Percentiles rank a stretch among this genome's conserved stretches.
Conservation (phyloP, 37 sponge, comb jelly and placozoan species). For the Mnemiopsis leidyi region DNA sequence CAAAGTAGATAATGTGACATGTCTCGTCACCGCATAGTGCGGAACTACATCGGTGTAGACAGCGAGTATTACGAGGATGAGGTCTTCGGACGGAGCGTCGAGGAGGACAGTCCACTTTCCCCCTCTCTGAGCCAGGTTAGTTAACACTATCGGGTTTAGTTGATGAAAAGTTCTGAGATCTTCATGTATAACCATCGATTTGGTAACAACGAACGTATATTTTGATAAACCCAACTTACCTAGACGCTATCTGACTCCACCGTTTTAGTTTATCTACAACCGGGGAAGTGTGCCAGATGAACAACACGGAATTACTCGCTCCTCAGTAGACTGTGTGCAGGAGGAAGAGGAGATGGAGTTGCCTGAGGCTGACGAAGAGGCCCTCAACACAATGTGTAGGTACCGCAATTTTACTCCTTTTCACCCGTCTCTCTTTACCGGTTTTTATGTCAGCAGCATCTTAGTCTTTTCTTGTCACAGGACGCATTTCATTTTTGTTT, state of each 20-base stretch:
- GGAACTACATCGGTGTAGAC: constrained; percentile 50
- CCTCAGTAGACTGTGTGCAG: constrained; percentile 43
- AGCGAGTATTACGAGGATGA: constrained; percentile 65
- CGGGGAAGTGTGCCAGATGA: neutral
- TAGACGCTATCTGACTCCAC: too few relatives aligned
- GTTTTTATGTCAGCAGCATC: too few relatives aligned
- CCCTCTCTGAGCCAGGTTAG: constrained; percentile 50
- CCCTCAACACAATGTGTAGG: constrained; percentile 33
- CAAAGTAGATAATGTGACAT: neutral
- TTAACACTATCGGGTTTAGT: too few relatives aligned
- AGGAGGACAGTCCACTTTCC: constrained; percentile 46
- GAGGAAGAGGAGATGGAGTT: constrained; percentile 40
- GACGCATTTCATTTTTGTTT: too few relatives aligned
- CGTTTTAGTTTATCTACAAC: constrained; percentile 54
- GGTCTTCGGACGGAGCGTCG: constrained; percentile 9
- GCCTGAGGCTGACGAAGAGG: neutral
- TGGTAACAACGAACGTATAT: neutral
- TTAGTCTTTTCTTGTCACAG: too few relatives aligned
- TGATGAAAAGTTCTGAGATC: too few relatives aligned
- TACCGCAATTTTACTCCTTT: neutral
- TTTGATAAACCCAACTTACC: too few relatives aligned
- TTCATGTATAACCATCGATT: too few relatives aligned
- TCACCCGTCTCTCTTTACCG: too few relatives aligned
- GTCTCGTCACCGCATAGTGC: constrained; percentile 51
- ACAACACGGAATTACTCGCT: neutral